phyloP scores from a whole-genome alignment of 2,888 invertebrate species.

The Clanis bilineata region DNA sequence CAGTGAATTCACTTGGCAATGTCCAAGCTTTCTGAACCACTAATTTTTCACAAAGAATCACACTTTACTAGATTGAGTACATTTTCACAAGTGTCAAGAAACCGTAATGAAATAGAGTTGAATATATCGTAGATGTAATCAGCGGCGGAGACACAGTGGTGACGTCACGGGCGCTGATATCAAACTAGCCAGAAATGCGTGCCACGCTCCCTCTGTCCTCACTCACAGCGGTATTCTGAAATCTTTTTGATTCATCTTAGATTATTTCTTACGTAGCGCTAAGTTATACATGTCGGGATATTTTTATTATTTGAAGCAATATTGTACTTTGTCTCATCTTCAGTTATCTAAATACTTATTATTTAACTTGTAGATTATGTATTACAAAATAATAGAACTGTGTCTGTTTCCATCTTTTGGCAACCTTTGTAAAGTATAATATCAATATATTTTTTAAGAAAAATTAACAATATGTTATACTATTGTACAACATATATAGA shows the following conservation, averaged over 20 bases:
- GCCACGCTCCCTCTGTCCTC: constrained; percentile 73
- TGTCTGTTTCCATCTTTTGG: no score
- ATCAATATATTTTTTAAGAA: no score
- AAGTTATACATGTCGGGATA: neutral
- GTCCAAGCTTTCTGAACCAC: neutral
- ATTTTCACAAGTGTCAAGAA: neutral
- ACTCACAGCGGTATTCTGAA: constrained; percentile 66
- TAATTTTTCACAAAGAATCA: neutral
- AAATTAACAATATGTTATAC: no score
- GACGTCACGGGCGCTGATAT: constrained; percentile 76
- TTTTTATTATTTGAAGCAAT: neutral
- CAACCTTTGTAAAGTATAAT: no score
- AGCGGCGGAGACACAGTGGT: constrained; percentile 56
- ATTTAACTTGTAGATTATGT: no score
- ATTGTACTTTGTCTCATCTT: neutral
- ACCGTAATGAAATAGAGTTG: constrained; percentile 13
- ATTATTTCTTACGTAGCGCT: neutral
- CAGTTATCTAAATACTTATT: neutral
- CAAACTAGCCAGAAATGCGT: constrained; percentile 80
- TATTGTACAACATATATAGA: neutral
- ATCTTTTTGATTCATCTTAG: constrained; percentile 26
- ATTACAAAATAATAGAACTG: no score
- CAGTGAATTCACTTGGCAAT: neutral
- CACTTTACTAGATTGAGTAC: neutral
- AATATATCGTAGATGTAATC: constrained; percentile 50